Evolutionary conservation across 2,113 vertebrate species (phyloP).

Genomic region (Aramus guarauna): DNA sequence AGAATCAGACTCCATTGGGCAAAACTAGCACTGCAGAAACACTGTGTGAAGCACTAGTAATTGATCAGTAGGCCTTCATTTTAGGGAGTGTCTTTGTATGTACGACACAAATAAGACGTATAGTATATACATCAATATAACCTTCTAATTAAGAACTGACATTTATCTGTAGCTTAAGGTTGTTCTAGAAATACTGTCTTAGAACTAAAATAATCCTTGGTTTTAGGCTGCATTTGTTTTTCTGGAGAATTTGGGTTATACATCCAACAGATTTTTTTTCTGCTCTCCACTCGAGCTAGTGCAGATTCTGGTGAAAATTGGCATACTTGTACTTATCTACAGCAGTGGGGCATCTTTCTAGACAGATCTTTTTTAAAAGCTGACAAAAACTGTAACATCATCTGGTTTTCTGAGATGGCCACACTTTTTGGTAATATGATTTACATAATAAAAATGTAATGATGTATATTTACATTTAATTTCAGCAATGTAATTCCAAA

Average conservation of each 20-base stretch:
- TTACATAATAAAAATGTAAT: not conserved
- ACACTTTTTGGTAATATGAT: not conserved
- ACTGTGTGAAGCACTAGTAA: not conserved
- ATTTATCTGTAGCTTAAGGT: not conserved
- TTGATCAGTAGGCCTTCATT: not conserved
- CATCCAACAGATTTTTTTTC: not conserved
- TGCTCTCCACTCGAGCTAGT: not conserved
- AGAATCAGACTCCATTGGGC: not conserved
- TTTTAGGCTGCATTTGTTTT: not conserved
- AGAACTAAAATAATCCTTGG: not conserved
- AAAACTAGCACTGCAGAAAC: not conserved
- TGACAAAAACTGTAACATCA: not conserved
- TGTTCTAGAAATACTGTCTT: not conserved
- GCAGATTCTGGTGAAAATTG: not conserved
- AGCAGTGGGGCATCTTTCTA: not conserved
- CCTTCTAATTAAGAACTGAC: not conserved
- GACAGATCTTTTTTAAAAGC: not conserved
- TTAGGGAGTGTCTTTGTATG: not conserved
- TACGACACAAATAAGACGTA: not conserved
- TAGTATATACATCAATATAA: not conserved
- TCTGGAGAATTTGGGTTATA: not conserved
- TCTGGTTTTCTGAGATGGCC: not conserved
- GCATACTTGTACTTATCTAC: not conserved
- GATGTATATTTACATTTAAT: not conserved
- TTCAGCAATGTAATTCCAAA: not conserved